A percentile compares a stretch with the other conserved stretches of the same genome.
phyloP scores from a whole-genome alignment of 2,113 vertebrate genomes.

The Lethenteron camtschaticum region DNA sequence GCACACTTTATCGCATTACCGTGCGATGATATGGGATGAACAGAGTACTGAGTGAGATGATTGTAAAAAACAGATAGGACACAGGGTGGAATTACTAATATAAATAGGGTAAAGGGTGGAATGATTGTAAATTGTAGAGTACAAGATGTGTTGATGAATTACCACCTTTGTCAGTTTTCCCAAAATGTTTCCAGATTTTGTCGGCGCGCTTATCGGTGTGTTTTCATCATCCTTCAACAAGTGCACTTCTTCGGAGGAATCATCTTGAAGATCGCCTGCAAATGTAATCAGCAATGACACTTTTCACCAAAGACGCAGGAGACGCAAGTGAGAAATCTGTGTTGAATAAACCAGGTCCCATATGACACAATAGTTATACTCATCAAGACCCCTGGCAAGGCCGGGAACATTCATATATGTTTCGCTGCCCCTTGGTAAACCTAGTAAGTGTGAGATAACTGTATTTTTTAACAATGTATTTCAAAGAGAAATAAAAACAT shows the following conservation, averaged over 20 bases:
- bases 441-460: background rate
- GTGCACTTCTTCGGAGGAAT: slow-evolving; percentile 15
- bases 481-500: too few species aligned
- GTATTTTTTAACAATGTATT: background rate
- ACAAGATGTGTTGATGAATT: background rate
- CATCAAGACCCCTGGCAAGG: background rate
- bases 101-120: too few species aligned
- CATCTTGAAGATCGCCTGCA: slow-evolving; percentile 17
- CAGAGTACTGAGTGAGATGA: too few species aligned
- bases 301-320: too few species aligned
- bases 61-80: too few species aligned
- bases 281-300: background rate
- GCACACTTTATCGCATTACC: too few species aligned
- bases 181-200: slow-evolving; percentile 16
- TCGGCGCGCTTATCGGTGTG: slow-evolving; percentile 15
- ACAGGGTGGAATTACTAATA: too few species aligned
- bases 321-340: background rate
- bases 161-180: slow-evolving; percentile 14
- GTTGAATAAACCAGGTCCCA: background rate
- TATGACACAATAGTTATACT: background rate
- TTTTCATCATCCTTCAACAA: slow-evolving; percentile 14
- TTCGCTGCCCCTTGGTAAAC: background rate
- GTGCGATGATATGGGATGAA: too few species aligned
- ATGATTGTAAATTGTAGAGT: too few species aligned
- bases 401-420: background rate